Percentiles rank a stretch among this genome's conserved stretches.
Evolutionary conservation across 53 echinoderm and acorn worm genomes (phyloP).

Genomic region (Crossaster papposus): DNA sequence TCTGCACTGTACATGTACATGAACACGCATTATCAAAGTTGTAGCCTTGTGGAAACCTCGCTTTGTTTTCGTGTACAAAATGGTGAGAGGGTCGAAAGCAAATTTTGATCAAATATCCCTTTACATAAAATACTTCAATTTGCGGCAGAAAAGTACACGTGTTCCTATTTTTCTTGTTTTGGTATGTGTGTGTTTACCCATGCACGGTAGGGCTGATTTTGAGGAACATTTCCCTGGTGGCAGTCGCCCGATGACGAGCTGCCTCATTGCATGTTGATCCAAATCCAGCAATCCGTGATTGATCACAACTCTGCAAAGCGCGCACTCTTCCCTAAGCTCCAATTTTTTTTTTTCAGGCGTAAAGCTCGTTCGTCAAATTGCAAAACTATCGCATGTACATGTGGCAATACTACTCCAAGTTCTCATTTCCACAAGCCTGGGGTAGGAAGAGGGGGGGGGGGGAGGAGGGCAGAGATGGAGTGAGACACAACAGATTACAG

Average conservation of each 20-base stretch:
- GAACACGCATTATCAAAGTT: too few species aligned
- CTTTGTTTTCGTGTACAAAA: too few species aligned
- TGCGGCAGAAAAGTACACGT: too few species aligned
- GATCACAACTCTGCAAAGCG: neutral
- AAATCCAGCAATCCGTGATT: neutral
- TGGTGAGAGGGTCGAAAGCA: too few species aligned
- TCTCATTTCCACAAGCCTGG: neutral
- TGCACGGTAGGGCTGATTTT: neutral
- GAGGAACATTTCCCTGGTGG: neutral
- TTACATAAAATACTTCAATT: too few species aligned
- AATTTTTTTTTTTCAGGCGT: neutral
- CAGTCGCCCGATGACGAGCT: neutral
- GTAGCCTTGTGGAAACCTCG: too few species aligned
- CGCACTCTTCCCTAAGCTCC: neutral
- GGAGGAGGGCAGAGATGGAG: neutral
- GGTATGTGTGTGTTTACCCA: too few species aligned
- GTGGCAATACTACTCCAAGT: neutral
- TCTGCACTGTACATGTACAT: too few species aligned
- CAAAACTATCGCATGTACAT: neutral
- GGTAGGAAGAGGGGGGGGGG: neutral
- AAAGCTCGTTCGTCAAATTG: conserved; percentile 11
- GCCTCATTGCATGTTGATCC: neutral
- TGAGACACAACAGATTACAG: neutral
- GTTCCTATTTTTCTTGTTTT: too few species aligned
- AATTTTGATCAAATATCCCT: too few species aligned